A percentile compares a stretch with the other conserved stretches of the same genome.
Evolutionary conservation across 2,113 vertebrate genomes (phyloP).

Genomic region (Myotis brandtii): DNA sequence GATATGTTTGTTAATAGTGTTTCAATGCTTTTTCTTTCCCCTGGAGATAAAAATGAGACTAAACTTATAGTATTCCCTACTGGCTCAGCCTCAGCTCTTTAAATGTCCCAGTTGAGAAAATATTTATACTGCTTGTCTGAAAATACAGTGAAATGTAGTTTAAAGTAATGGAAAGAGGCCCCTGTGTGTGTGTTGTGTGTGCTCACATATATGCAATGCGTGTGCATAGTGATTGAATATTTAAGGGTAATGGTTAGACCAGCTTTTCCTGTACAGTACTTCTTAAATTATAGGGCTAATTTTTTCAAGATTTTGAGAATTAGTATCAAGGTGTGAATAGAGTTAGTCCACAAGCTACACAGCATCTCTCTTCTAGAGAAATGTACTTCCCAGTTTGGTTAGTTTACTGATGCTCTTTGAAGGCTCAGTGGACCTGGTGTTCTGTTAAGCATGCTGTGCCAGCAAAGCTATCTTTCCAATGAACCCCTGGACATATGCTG

Average conservation of each 20-base stretch:
- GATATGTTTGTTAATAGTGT: constrained; percentile 20
- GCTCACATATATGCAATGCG: rapidly evolving
- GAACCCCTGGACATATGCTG: background rate
- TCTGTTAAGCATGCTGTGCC: background rate
- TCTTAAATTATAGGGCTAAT: background rate
- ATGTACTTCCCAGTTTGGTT: background rate
- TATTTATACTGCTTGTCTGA: constrained; percentile 28
- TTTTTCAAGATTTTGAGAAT: constrained; percentile 1
- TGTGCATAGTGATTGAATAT: background rate
- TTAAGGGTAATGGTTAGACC: background rate
- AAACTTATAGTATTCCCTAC: background rate
- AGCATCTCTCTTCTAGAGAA: background rate
- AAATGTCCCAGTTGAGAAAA: constrained; percentile 44
- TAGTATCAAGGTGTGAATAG: background rate
- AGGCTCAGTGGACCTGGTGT: background rate
- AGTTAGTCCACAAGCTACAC: background rate
- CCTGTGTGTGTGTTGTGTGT: background rate
- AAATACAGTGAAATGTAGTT: constrained; percentile 22
- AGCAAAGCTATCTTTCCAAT: too few species aligned
- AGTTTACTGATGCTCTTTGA: background rate
- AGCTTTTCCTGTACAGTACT: background rate
- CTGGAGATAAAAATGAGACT: constrained; percentile 38
- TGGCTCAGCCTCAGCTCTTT: background rate
- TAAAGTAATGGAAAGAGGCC: background rate
- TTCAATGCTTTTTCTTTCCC: constrained; percentile 29